phyloP scores from a whole-genome alignment of 2,797 vertebrate genomes.

The Centropyge bicolor region DNA sequence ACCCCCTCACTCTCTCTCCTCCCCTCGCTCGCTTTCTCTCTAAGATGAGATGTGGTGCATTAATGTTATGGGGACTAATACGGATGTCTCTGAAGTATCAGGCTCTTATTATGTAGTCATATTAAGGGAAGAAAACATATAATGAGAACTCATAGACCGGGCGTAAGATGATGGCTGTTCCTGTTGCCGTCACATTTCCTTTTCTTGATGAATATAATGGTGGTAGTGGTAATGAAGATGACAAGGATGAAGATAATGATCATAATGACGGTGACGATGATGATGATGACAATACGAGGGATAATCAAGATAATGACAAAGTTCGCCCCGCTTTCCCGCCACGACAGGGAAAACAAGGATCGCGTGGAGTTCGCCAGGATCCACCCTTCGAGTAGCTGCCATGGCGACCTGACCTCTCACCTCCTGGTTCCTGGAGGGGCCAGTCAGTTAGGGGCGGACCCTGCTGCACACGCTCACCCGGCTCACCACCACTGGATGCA shows the following conservation, averaged over 20 bases:
- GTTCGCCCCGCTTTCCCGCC: slow-evolving; percentile 55
- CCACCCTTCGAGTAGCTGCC: slow-evolving; percentile 92
- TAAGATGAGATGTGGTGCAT: slow-evolving; percentile 78
- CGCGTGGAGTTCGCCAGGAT: slow-evolving; percentile 95
- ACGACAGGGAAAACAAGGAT: slow-evolving; percentile 93
- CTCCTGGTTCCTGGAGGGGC: slow-evolving; percentile 91
- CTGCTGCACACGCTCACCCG: slow-evolving; percentile 88
- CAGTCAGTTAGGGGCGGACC: slow-evolving; percentile 89
- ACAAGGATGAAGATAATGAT: slow-evolving; percentile 79
- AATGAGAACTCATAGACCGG: slow-evolving; percentile 76
- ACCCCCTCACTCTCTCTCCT: slow-evolving; percentile 52
- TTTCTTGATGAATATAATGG: slow-evolving; percentile 79
- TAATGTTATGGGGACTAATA: slow-evolving; percentile 81
- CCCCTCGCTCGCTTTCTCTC: slow-evolving; percentile 56
- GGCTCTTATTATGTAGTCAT: slow-evolving; percentile 82
- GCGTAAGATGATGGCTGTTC: slow-evolving; percentile 71
- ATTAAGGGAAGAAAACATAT: slow-evolving; percentile 82
- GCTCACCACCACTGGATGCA: slow-evolving; percentile 95
- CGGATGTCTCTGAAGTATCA: slow-evolving; percentile 81
- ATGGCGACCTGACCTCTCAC: slow-evolving; percentile 94
- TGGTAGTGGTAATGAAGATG: slow-evolving; percentile 78
- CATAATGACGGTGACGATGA: slow-evolving; percentile 69
- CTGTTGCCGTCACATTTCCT: slow-evolving; percentile 74
- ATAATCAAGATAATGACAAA: slow-evolving; percentile 80
- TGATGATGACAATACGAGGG: slow-evolving; percentile 69